A percentile compares a stretch with the other conserved stretches of the same genome.
phyloP scores from a whole-genome alignment of 92 coral and sea anemone species.

The Epizoanthus rinbou region DNA sequence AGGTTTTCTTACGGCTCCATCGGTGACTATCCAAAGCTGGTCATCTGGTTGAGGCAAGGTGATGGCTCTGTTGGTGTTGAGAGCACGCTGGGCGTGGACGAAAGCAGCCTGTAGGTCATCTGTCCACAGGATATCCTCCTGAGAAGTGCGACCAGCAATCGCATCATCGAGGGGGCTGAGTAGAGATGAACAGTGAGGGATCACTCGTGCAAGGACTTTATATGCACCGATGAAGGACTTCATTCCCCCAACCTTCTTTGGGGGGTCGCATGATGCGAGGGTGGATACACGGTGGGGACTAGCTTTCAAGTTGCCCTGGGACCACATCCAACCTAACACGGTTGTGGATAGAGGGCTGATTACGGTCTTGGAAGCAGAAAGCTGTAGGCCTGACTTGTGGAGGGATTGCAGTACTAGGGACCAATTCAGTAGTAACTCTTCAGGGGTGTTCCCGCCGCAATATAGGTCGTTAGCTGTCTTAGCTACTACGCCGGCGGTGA shows the following conservation, averaged over 20 bases:
- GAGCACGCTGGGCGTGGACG: slow-evolving; percentile 31
- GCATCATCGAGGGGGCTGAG: slow-evolving; percentile 43
- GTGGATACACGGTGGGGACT: slow-evolving; percentile 34
- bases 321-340: slow-evolving; percentile 53
- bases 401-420: slow-evolving; percentile 37
- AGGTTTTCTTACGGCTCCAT: slow-evolving; percentile 42
- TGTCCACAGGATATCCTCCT: slow-evolving; percentile 52
- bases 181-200: slow-evolving; percentile 46
- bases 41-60: slow-evolving; percentile 54
- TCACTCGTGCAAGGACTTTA: slow-evolving; percentile 53
- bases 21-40: slow-evolving; percentile 61
- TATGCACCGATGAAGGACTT: slow-evolving; percentile 50
- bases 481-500: slow-evolving; percentile 49
- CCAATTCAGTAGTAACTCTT: slow-evolving; percentile 41
- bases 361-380: slow-evolving; percentile 40
- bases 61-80: slow-evolving; percentile 23
- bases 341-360: slow-evolving; percentile 18
- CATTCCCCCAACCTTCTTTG: slow-evolving; percentile 45
- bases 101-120: slow-evolving; percentile 20
- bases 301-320: slow-evolving; percentile 40
- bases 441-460: slow-evolving; percentile 21
- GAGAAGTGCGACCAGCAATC: slow-evolving; percentile 49
- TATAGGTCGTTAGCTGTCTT: slow-evolving; percentile 40
- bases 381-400: slow-evolving; percentile 21
- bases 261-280: slow-evolving; percentile 44